Evolutionary conservation across 2,113 vertebrate species (phyloP), one percentile per base, ranked within the genome.

Genomic region (Prionailurus viverrinus): DNA sequence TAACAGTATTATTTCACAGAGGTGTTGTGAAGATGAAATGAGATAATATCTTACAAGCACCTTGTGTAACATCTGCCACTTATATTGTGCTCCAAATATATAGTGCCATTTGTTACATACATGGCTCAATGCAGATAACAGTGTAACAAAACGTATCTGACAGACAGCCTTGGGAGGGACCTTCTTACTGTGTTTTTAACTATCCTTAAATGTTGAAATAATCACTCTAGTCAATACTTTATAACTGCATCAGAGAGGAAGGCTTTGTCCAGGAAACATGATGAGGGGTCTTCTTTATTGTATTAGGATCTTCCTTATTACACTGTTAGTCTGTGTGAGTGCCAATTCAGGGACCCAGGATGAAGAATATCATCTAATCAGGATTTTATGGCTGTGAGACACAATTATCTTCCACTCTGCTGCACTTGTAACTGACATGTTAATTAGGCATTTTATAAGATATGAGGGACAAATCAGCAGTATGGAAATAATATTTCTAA

Each of bases 191-290:
- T 71, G 65, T 83, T 94, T 92, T 93, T 31, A 74, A 74, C 45
- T 94, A 45, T 81, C 41, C 53, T 86, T 36, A 39, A 95, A 36
- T 91, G 68, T 36, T 87, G 86, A 83, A 76, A 80, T 58, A 66
- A 48, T 78, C 63, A 71, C 45, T 94, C 23, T 66, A 39, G 29
- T 53, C 23, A 66, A 5, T 91, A 82, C 74, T 96, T 95, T 95
- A 55, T 87, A 63, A 94, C 73, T 84, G 45, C 39, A 66, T 48
- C 39, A 65, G 41, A 69, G 25, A 45, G 21, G 80, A 95, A 55
- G 25, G 8, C 36, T 94, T 68, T 92, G 61, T 63, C 23, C 14
- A 63, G 79, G 51, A 71, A 63, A 45, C 1, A 4, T 53, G 61
- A 58, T 36, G 61, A 92, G 78, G 12, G 15, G 14, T 58, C 18